phyloP scores from a whole-genome alignment of 2,888 invertebrate genomes.

The Dasypogon diadema region DNA sequence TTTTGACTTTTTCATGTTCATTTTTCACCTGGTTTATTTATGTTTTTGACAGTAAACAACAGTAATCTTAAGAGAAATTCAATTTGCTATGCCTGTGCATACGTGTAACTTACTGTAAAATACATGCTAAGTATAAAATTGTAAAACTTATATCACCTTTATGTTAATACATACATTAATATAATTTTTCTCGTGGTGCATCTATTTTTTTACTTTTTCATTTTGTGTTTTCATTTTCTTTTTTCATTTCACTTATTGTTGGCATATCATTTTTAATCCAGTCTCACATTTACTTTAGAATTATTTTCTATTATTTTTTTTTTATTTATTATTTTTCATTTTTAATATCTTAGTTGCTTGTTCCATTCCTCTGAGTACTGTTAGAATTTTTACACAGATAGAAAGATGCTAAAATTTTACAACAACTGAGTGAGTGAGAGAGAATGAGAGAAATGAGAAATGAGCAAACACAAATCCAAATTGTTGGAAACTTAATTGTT shows the following conservation, averaged over 20 bases:
- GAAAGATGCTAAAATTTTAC: neutral
- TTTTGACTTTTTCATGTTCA: neutral
- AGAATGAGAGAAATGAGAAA: neutral
- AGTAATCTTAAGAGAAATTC: constrained; percentile 16
- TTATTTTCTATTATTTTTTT: constrained; percentile 27
- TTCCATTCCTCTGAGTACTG: constrained; percentile 39
- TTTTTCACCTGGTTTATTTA: too few relatives aligned
- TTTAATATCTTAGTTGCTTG: constrained; percentile 22
- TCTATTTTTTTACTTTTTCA: constrained; percentile 41
- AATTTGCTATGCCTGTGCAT: constrained; percentile 23
- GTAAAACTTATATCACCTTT: constrained; percentile 46
- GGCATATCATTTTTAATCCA: constrained; percentile 34
- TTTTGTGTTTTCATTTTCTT: constrained; percentile 34
- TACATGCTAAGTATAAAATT: constrained; percentile 48
- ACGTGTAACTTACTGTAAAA: constrained; percentile 30
- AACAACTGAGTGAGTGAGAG: neutral
- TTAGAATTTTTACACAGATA: constrained; percentile 38
- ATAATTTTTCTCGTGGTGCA: constrained; percentile 37
- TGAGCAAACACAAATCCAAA: neutral
- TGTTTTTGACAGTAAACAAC: neutral
- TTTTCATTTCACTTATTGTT: constrained; percentile 37
- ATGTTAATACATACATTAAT: constrained; percentile 17
- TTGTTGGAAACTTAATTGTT: neutral
- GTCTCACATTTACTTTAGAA: constrained; percentile 43
- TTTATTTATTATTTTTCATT: constrained; percentile 7